Evolutionary conservation across 2,888 invertebrate genomes (phyloP).

Genomic region (Oscheius sp.): DNA sequence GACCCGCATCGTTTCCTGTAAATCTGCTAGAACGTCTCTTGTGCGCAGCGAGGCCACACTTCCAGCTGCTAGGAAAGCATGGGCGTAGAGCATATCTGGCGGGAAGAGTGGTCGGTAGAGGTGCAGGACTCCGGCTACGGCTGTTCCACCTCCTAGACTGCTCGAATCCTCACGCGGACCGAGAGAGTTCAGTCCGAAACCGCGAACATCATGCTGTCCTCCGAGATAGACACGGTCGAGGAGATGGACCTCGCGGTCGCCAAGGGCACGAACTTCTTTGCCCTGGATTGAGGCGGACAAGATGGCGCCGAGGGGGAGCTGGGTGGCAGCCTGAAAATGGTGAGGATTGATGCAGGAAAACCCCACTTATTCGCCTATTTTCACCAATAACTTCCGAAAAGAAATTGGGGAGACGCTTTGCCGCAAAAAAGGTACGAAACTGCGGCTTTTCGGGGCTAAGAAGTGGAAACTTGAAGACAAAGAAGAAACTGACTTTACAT

Average conservation of each 20-base stretch:
- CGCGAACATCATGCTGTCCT: conserved; percentile 88
- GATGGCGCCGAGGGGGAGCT: conserved; percentile 78
- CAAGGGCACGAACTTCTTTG: conserved; percentile 49
- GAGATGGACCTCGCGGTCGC: conserved; percentile 65
- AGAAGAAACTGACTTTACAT: too few relatives aligned
- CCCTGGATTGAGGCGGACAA: conserved; percentile 61
- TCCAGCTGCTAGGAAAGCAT: conserved; percentile 84
- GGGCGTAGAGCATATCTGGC: conserved; percentile 83
- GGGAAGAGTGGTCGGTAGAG: conserved; percentile 84
- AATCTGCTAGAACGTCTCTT: conserved; percentile 54
- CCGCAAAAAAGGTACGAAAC: too few relatives aligned
- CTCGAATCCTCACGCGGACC: conserved; percentile 82
- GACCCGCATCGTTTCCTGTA: conserved; percentile 76
- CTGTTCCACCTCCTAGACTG: conserved; percentile 79
- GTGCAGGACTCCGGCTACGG: conserved; percentile 89
- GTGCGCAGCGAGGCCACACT: conserved; percentile 64
- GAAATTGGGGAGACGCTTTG: too few relatives aligned
- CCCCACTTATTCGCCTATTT: too few relatives aligned
- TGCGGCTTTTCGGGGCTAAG: too few relatives aligned
- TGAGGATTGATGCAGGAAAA: too few relatives aligned
- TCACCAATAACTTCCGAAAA: too few relatives aligned
- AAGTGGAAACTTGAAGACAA: too few relatives aligned
- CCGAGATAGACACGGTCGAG: conserved; percentile 84
- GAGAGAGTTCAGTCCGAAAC: conserved; percentile 81
- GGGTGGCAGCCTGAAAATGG: conserved; percentile 80